phyloP scores from a whole-genome alignment of 2,113 vertebrate species.

The Astur gentilis region DNA sequence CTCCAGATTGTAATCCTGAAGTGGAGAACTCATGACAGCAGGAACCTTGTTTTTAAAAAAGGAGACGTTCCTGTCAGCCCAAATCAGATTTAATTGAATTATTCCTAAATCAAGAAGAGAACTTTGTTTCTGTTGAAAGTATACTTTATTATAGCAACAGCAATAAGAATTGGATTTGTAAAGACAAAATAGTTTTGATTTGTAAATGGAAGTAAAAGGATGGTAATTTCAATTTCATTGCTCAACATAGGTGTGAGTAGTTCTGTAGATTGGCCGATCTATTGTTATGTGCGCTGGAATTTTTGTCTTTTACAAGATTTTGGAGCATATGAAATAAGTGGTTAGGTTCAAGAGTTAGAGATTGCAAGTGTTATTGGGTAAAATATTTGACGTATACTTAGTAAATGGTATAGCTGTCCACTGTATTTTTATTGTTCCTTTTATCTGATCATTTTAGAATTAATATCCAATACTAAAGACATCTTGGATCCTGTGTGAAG shows the following conservation, averaged over 20 bases:
- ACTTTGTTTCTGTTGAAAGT: not conserved
- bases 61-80: not conserved
- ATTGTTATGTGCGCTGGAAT: not conserved
- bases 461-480: not conserved
- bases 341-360: not conserved
- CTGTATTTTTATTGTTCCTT: not conserved
- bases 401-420: not conserved
- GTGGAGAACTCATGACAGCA: constrained; percentile 27
- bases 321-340: not conserved
- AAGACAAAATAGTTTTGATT: not conserved
- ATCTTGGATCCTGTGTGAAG: not conserved
- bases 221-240: not conserved
- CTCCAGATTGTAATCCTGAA: constrained; percentile 40
- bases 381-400: not conserved
- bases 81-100: constrained; percentile 37
- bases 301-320: not conserved
- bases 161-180: not conserved
- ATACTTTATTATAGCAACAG: not conserved
- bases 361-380: rapidly evolving
- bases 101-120: not conserved
- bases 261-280: not conserved
- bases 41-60: constrained; percentile 4
- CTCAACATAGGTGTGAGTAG: not conserved
- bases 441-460: not conserved
- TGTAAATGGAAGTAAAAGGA: not conserved